phyloP scores from a whole-genome alignment of 2,113 vertebrate genomes.

The Chamaea fasciata region DNA sequence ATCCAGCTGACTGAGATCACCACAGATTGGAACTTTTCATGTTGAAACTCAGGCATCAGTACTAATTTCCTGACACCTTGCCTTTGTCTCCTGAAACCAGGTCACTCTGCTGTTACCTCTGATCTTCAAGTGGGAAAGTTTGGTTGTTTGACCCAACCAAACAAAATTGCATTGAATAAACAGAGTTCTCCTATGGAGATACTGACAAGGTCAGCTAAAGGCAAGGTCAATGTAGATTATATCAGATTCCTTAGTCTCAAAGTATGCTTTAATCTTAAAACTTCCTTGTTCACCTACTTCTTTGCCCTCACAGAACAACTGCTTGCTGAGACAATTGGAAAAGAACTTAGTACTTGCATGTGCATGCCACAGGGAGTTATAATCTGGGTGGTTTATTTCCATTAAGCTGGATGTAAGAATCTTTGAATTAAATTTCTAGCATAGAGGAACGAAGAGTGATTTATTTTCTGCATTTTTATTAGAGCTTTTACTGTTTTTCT shows the following conservation, averaged over 20 bases:
- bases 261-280: background rate
- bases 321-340: background rate
- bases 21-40: background rate
- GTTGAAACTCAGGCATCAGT: background rate
- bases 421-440: background rate
- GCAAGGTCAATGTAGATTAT: background rate
- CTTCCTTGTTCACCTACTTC: background rate
- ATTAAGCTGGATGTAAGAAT: background rate
- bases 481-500: background rate
- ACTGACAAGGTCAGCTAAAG: background rate
- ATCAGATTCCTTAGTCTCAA: background rate
- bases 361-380: background rate
- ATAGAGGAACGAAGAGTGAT: background rate
- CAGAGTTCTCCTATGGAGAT: background rate
- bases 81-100: background rate
- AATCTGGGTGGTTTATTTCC: background rate
- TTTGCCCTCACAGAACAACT: background rate
- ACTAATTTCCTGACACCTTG: background rate
- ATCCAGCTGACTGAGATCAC: background rate
- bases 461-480: constrained; percentile 1
- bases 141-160: background rate
- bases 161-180: background rate
- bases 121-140: background rate
- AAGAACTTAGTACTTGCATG: background rate
- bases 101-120: background rate